phyloP scores from a whole-genome alignment of 2,888 invertebrate species.

The Anorthoa munda region DNA sequence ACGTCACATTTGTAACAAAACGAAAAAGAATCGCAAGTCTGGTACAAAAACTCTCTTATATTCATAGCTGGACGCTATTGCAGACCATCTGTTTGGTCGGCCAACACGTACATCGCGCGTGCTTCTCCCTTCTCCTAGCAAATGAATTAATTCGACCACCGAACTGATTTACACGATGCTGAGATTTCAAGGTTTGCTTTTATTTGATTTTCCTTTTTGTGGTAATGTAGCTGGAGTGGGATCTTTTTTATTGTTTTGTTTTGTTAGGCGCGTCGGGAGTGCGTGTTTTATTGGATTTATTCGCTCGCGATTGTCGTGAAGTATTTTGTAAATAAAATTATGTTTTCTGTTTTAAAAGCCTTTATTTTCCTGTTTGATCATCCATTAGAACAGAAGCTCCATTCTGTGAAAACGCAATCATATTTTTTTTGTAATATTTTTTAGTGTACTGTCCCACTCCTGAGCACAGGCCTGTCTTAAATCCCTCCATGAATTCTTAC shows the following conservation, averaged over 20 bases:
- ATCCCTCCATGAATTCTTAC: too few species aligned
- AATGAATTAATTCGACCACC: constrained; percentile 64
- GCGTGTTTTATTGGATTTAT: constrained; percentile 62
- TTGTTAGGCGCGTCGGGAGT: constrained; percentile 41
- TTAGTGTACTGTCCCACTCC: too few species aligned
- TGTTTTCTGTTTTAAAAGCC: background rate
- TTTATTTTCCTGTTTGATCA: background rate
- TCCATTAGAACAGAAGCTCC: background rate
- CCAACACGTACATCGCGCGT: constrained; percentile 63
- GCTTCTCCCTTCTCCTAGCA: constrained; percentile 40
- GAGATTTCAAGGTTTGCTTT: constrained; percentile 58
- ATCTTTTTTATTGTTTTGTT: constrained; percentile 53
- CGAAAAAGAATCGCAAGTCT: constrained; percentile 40
- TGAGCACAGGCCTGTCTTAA: too few species aligned
- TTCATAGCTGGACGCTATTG: constrained; percentile 47
- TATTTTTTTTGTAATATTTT: background rate
- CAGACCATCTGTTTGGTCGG: constrained; percentile 55
- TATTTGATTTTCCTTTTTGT: constrained; percentile 65
- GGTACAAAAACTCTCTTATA: constrained; percentile 55
- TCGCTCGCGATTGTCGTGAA: constrained; percentile 37
- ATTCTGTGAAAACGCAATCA: background rate
- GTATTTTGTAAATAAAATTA: constrained; percentile 46
- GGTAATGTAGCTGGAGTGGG: constrained; percentile 36
- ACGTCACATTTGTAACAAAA: constrained; percentile 49
- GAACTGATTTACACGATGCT: constrained; percentile 63